Conservation (phyloP, 2,888 invertebrate genomes). For the Schizaphis graminum region DNA sequence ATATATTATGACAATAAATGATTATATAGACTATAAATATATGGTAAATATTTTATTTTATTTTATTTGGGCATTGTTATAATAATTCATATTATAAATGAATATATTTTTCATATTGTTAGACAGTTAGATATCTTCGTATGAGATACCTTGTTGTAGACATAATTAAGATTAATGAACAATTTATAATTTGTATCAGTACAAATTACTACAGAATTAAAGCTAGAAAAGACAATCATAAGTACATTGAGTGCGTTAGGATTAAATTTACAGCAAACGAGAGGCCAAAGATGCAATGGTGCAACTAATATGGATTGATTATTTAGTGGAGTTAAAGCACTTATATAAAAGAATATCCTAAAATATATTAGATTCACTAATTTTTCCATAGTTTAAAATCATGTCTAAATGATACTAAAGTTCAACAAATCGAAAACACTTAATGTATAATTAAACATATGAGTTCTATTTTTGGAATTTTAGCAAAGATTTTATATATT, state of each 20-base stretch:
- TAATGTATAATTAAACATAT: not conserved
- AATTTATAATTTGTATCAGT: not conserved
- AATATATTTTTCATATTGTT: too few relatives aligned
- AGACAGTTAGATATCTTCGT: not conserved
- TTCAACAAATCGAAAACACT: slow-evolving; percentile 4
- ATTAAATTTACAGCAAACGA: slow-evolving; percentile 10
- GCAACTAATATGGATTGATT: not conserved
- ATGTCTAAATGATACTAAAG: not conserved
- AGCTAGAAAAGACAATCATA: not conserved
- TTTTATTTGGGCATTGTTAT: too few relatives aligned
- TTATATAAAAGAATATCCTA: slow-evolving; percentile 17
- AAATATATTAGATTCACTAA: not conserved
- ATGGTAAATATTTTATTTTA: too few relatives aligned
- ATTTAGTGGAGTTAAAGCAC: not conserved
- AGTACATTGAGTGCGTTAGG: not conserved
- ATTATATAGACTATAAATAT: too few relatives aligned
- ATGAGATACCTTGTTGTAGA: slow-evolving; percentile 12
- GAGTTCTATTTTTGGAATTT: not conserved
- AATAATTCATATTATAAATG: too few relatives aligned
- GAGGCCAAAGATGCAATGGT: not conserved
- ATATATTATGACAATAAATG: too few relatives aligned
- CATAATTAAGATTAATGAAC: not conserved
- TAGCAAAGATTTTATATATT: not conserved
- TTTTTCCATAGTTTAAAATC: not conserved
- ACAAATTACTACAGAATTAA: not conserved